A percentile compares a stretch with the other conserved stretches of the same genome.
Evolutionary conservation across 2,888 invertebrate species (phyloP).

Genomic region (Ditula angustiorana): DNA sequence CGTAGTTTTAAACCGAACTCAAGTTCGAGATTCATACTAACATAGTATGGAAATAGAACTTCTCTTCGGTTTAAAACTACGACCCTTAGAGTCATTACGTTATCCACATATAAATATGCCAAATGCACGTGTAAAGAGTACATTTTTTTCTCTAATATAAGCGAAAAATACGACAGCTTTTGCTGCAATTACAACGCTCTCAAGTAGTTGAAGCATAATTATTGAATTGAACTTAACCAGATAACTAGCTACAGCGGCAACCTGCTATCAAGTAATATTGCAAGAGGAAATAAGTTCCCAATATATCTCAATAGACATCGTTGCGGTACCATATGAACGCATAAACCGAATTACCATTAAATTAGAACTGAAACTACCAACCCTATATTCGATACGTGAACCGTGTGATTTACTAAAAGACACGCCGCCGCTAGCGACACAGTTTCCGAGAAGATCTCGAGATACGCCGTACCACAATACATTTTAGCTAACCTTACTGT

Average conservation of each 20-base stretch:
- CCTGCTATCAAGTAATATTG: too few relatives aligned
- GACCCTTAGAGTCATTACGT: too few relatives aligned
- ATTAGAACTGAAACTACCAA: conserved; percentile 41
- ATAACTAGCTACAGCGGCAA: not conserved
- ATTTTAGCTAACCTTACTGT: conserved; percentile 46
- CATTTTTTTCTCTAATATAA: too few relatives aligned
- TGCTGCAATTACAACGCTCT: too few relatives aligned
- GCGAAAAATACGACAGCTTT: too few relatives aligned
- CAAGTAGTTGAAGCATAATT: not conserved
- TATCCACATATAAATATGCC: too few relatives aligned
- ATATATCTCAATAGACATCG: not conserved
- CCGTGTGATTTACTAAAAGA: conserved; percentile 69
- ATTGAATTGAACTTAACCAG: not conserved
- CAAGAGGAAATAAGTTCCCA: not conserved
- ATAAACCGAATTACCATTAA: conserved; percentile 1
- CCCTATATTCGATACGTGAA: conserved; percentile 59
- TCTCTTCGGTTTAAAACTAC: too few relatives aligned
- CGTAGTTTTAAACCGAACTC: too few relatives aligned
- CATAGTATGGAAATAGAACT: too few relatives aligned
- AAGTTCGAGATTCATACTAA: too few relatives aligned
- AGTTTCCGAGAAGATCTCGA: conserved; percentile 71
- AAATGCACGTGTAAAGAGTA: too few relatives aligned
- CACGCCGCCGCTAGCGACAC: conserved; percentile 67
- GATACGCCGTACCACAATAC: conserved; percentile 61
- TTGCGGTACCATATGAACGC: not conserved